Conservation (phyloP, 2,797 vertebrate species). For the Myripristis jacobus region DNA sequence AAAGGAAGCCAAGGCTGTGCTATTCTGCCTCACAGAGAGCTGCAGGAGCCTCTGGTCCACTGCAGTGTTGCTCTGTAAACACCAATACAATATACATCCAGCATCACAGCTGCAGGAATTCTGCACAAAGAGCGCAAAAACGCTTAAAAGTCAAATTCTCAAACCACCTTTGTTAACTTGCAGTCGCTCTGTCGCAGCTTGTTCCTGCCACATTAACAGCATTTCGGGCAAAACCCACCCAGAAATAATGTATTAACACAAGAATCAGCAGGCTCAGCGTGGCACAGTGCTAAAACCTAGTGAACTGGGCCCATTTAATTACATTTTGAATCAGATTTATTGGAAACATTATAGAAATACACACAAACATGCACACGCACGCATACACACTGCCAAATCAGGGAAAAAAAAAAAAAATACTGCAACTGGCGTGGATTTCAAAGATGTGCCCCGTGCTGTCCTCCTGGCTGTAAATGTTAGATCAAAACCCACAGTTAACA, state of each 20-base stretch:
- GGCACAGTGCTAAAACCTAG: neutral
- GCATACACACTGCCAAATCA: no score
- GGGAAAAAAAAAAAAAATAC: no score
- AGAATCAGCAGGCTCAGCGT: neutral
- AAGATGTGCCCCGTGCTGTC: neutral
- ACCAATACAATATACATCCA: neutral
- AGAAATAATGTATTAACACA: neutral
- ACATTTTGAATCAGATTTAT: neutral
- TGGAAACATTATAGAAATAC: neutral
- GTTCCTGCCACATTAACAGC: neutral
- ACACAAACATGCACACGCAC: no score
- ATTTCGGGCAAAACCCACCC: conserved; percentile 1
- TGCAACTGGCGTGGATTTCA: neutral
- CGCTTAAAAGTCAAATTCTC: neutral
- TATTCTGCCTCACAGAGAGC: conserved; percentile 25
- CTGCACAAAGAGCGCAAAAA: neutral
- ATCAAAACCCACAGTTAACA: conserved; percentile 28
- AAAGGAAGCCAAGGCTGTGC: conserved; percentile 52
- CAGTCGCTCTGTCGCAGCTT: neutral
- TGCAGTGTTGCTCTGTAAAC: conserved; percentile 33
- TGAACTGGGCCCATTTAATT: neutral
- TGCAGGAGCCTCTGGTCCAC: conserved; percentile 29
- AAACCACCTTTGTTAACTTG: neutral
- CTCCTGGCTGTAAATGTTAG: conserved; percentile 22
- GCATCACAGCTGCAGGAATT: neutral